These are phyloP conservation scores for Rhopilema esculentum DNA, from an alignment of 30 jellyfish, hydroid and myxozoan genomes.

Conservation along the genomic window DNA sequence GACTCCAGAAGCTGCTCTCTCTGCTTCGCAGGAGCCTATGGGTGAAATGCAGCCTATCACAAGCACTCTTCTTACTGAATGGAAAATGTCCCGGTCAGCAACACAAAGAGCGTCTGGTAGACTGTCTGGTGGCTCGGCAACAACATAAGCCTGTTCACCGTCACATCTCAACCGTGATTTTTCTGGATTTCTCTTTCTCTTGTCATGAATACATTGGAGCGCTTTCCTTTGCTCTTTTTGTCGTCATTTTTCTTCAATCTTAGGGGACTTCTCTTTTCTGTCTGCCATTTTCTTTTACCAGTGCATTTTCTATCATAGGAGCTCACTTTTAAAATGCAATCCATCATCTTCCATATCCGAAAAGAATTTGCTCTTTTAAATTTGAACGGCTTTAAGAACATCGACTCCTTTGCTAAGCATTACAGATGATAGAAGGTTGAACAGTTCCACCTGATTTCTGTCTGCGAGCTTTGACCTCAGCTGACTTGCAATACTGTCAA, in stretches of 20 bases:
- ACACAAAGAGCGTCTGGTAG: constrained; percentile 59
- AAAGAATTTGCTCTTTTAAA: constrained; percentile 41
- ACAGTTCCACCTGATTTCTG: constrained; percentile 49
- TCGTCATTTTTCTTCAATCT: constrained; percentile 51
- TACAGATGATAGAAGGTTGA: constrained; percentile 42
- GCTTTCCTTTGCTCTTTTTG: constrained; percentile 56
- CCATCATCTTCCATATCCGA: constrained; percentile 52
- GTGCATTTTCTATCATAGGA: constrained; percentile 50
- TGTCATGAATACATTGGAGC: constrained; percentile 38
- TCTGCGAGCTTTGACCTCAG: constrained; percentile 53
- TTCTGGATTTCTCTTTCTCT: constrained; percentile 59
- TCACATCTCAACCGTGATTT: constrained; percentile 60
- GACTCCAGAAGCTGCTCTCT: constrained; percentile 40
- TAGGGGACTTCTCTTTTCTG: constrained; percentile 30
- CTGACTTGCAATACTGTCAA: constrained; percentile 48
- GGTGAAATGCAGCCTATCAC: constrained; percentile 53
- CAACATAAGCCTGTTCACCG: constrained; percentile 53
- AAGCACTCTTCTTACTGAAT: constrained; percentile 23
- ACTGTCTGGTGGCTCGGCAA: constrained; percentile 54
- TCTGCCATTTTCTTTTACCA: constrained; percentile 54
- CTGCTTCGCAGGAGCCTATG: constrained; percentile 14
- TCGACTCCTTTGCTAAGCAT: constrained; percentile 46
- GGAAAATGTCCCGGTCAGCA: constrained; percentile 49
- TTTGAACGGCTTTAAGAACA: constrained; percentile 20
- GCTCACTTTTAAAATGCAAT: constrained; percentile 50